A percentile compares a stretch with the other conserved stretches of the same genome.
These are phyloP conservation scores for Orientallactaga bullata DNA, from an alignment of 2,113 vertebrate genomes.

Conservation along the genomic window DNA sequence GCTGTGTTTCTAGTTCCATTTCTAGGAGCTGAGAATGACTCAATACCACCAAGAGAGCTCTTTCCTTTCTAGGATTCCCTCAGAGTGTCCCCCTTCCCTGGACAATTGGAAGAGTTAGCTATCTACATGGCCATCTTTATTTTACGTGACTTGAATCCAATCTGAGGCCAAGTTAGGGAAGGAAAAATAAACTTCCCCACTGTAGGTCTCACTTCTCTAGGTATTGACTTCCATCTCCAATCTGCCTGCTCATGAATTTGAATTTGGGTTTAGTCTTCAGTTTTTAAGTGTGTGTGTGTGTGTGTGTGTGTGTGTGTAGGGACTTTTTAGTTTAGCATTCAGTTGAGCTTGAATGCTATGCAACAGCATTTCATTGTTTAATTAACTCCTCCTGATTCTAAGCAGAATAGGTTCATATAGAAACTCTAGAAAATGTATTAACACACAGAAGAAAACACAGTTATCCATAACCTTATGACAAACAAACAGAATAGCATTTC, in stretches of 20 bases:
- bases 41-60: background rate
- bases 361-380: background rate
- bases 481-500: background rate
- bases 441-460: background rate
- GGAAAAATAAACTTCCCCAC: background rate
- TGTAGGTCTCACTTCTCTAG: too few relatives aligned
- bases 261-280: background rate
- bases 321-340: background rate
- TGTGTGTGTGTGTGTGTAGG: background rate
- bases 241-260: background rate
- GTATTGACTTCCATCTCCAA: background rate
- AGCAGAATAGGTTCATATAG: background rate
- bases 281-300: background rate
- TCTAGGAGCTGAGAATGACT: background rate
- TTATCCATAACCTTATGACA: background rate
- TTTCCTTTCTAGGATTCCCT: background rate
- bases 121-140: too few relatives aligned
- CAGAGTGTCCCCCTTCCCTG: too few relatives aligned
- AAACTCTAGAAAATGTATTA: background rate
- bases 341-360: accelerated
- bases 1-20: background rate
- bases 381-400: background rate
- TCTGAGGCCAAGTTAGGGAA: background rate
- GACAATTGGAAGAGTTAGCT: too few relatives aligned
- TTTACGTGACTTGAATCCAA: background rate